Conservation (phyloP, 1,140 invertebrate species). For the Oreohelix idahoensis region DNA sequence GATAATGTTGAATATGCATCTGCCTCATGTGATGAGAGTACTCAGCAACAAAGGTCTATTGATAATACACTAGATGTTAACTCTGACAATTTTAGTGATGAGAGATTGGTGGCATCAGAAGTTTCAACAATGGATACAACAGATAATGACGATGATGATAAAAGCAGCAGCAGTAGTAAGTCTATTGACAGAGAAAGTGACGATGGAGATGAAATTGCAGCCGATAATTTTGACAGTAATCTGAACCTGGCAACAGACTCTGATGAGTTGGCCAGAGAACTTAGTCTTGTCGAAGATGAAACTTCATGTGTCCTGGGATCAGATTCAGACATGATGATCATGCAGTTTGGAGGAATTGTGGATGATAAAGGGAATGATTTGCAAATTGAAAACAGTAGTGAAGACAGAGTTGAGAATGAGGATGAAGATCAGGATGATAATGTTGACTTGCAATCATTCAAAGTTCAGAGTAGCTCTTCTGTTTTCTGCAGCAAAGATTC, state of each 20-base stretch:
- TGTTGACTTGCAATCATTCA: no score
- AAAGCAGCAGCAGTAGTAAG: neutral
- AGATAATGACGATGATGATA: neutral
- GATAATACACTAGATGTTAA: neutral
- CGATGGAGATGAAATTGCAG: neutral
- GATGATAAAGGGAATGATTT: neutral
- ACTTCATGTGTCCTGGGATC: neutral
- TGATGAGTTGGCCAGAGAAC: neutral
- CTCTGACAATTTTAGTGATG: neutral
- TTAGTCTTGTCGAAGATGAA: neutral
- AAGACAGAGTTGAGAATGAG: neutral
- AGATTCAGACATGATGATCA: slow-evolving; percentile 32
- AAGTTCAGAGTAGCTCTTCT: neutral
- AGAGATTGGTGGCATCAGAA: neutral
- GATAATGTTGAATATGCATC: neutral
- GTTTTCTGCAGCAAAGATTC: slow-evolving; percentile 24
- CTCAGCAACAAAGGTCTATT: neutral
- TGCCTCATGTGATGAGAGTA: neutral
- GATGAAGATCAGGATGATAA: neutral
- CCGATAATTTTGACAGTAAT: neutral
- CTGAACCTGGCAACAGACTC: neutral
- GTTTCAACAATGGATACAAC: neutral
- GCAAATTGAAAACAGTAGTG: neutral
- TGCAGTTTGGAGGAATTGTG: slow-evolving; percentile 28
- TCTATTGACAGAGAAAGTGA: neutral